Conservation (phyloP, 2,797 vertebrate species). For the Pangasius larnaudii region DNA sequence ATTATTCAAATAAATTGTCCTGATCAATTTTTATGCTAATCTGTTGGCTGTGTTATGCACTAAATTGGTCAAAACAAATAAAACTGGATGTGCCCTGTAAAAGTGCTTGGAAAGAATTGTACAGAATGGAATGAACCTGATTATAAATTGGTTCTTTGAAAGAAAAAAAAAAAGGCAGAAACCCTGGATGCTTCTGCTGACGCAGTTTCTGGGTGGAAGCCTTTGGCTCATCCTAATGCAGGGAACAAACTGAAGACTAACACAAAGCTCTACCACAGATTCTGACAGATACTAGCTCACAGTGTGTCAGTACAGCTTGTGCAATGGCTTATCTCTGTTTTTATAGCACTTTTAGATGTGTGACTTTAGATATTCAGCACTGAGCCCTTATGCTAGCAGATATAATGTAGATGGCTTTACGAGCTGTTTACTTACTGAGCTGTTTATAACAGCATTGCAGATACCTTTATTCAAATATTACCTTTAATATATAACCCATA, state of each 20-base stretch:
- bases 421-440: constrained; percentile 12
- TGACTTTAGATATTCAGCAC: not conserved
- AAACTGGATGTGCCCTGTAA: not conserved
- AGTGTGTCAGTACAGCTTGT: not conserved
- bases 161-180: too few relatives aligned
- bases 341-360: constrained; percentile 24
- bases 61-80: not conserved
- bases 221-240: not conserved
- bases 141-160: not conserved
- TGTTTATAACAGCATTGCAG: not conserved
- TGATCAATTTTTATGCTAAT: not conserved
- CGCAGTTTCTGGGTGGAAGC: not conserved
- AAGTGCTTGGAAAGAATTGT: not conserved
- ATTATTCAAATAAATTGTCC: not conserved
- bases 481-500: not conserved
- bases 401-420: constrained; percentile 11
- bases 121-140: not conserved
- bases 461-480: not conserved
- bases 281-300: not conserved
- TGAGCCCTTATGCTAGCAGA: constrained; percentile 1
- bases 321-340: constrained; percentile 33
- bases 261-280: not conserved
- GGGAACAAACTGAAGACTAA: not conserved
- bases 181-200: not conserved
- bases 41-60: not conserved